phyloP scores from a whole-genome alignment of 2,797 vertebrate species.

The Sebastes hubbsi region DNA sequence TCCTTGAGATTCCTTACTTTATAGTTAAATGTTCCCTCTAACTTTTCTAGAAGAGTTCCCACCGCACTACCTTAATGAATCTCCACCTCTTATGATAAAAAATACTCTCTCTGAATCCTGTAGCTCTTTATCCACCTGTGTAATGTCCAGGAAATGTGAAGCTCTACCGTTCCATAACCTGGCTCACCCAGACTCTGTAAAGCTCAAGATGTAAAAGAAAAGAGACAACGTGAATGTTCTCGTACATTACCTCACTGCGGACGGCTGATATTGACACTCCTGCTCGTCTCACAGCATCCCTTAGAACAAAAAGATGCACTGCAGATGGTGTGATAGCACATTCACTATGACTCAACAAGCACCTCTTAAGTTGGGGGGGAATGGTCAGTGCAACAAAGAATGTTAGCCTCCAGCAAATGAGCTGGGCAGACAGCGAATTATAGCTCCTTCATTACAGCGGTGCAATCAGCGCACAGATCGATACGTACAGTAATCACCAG shows the following conservation, averaged over 20 bases:
- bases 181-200: background rate
- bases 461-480: slow-evolving; percentile 54
- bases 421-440: slow-evolving; percentile 42
- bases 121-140: background rate
- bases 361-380: background rate
- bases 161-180: background rate
- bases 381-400: slow-evolving; percentile 38
- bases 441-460: slow-evolving; percentile 55
- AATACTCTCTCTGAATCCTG: background rate
- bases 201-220: background rate
- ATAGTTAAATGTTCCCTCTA: too few species aligned
- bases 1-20: too few species aligned
- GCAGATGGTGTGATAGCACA: background rate
- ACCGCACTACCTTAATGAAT: too few species aligned
- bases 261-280: slow-evolving; percentile 6
- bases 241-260: background rate
- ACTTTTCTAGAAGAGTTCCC: background rate
- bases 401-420: slow-evolving; percentile 42
- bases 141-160: background rate
- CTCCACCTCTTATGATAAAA: too few species aligned
- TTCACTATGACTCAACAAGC: slow-evolving; percentile 28
- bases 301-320: slow-evolving; percentile 21
- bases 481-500: slow-evolving; percentile 67
- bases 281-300: background rate
- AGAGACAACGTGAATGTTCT: background rate